phyloP scores from a whole-genome alignment of 1,140 invertebrate species.

The Prorops nasuta region DNA sequence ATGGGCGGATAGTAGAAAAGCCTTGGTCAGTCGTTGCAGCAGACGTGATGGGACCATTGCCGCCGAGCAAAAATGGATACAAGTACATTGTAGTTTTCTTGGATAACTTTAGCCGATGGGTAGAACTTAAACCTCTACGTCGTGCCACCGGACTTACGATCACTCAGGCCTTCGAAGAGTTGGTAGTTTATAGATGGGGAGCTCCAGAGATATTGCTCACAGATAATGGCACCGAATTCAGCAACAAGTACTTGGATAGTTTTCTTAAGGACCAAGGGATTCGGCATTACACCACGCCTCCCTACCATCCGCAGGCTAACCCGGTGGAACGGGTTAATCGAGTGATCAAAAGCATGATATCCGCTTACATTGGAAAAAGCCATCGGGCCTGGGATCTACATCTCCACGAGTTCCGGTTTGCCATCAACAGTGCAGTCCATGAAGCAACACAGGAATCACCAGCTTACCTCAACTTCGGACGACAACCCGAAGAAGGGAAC shows the following conservation, averaged over 20 bases:
- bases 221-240: conserved; percentile 53
- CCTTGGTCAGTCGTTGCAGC: conserved; percentile 44
- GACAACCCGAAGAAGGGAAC: conserved; percentile 30
- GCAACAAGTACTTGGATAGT: background rate
- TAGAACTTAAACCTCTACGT: conserved; percentile 21
- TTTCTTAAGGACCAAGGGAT: background rate
- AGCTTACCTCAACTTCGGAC: conserved; percentile 36
- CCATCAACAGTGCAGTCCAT: conserved; percentile 32
- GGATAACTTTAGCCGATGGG: conserved; percentile 44
- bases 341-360: conserved; percentile 43
- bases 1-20: conserved; percentile 16
- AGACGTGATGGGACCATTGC: conserved; percentile 50
- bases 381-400: conserved; percentile 38
- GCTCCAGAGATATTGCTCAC: conserved; percentile 35
- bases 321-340: conserved; percentile 47
- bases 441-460: conserved; percentile 32
- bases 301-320: conserved; percentile 47
- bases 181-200: conserved; percentile 33
- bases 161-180: conserved; percentile 24
- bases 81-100: conserved; percentile 42
- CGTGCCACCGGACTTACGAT: conserved; percentile 29
- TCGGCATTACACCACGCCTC: conserved; percentile 9
- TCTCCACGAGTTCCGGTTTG: conserved; percentile 28
- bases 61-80: conserved; percentile 34
- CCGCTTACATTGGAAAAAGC: conserved; percentile 33